phyloP scores from a whole-genome alignment of 2,888 invertebrate species.

The Perithous albicinctus region DNA sequence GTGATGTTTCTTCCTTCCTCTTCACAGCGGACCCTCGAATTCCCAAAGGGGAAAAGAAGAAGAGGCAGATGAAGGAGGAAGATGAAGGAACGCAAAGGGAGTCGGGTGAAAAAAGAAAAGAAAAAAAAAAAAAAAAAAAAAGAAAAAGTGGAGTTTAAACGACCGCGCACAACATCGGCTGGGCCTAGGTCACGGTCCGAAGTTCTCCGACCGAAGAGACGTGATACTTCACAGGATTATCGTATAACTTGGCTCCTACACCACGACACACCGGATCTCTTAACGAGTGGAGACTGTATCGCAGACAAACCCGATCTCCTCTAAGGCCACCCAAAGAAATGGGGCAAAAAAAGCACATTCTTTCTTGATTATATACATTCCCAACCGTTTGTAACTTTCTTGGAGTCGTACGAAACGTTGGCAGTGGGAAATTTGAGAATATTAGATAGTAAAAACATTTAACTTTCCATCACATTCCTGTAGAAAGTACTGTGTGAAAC shows the following conservation, averaged over 20 bases:
- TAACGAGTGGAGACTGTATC: constrained; percentile 26
- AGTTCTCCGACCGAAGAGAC: constrained; percentile 46
- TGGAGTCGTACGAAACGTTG: not conserved
- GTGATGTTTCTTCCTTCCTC: constrained; percentile 73
- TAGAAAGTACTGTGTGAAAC: too few species aligned
- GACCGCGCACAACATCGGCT: constrained; percentile 70
- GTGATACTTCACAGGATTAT: constrained; percentile 55
- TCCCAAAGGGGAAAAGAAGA: constrained; percentile 44
- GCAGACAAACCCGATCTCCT: not conserved
- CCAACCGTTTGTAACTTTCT: constrained; percentile 5
- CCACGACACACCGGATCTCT: constrained; percentile 5
- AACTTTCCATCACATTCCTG: not conserved
- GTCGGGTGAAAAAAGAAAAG: constrained; percentile 50
- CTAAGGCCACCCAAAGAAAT: constrained; percentile 17
- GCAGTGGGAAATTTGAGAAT: not conserved
- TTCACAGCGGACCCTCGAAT: constrained; percentile 67
- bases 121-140: constrained; percentile 67
- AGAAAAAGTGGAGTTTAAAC: constrained; percentile 71
- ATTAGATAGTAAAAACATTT: not conserved
- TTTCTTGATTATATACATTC: constrained; percentile 39
- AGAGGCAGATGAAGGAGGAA: constrained; percentile 45
- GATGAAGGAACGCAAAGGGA: constrained; percentile 38
- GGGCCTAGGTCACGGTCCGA: constrained; percentile 70
- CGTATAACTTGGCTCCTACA: constrained; percentile 22
- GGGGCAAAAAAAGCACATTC: constrained; percentile 12